Conservation (phyloP, 2,797 vertebrate genomes). For the Oreochromis grahami region DNA sequence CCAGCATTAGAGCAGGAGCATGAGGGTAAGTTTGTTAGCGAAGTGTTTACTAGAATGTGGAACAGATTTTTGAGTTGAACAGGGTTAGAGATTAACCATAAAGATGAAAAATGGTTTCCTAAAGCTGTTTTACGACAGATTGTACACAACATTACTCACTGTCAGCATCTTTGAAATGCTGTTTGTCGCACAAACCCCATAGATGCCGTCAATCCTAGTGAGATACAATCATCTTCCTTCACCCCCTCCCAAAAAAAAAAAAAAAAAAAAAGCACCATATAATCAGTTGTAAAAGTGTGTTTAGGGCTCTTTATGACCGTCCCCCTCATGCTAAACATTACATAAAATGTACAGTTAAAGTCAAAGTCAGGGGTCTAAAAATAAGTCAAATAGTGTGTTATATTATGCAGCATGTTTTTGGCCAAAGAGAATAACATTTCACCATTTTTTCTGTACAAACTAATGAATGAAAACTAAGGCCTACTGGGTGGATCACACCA, state of each 20-base stretch:
- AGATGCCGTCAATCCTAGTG: background rate
- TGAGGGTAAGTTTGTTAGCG: slow-evolving; percentile 36
- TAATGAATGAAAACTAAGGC: slow-evolving; percentile 35
- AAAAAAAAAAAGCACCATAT: slow-evolving; percentile 4
- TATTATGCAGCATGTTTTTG: slow-evolving; percentile 34
- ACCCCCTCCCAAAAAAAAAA: background rate
- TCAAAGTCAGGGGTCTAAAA: slow-evolving; percentile 6
- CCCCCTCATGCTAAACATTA: slow-evolving; percentile 16
- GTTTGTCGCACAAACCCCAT: background rate
- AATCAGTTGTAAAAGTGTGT: background rate
- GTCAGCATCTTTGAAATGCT: background rate
- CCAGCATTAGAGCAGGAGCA: slow-evolving; percentile 35
- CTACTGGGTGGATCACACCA: slow-evolving; percentile 31
- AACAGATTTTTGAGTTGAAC: background rate
- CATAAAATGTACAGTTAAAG: background rate
- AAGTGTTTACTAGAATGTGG: background rate
- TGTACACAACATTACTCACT: background rate
- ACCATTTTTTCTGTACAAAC: slow-evolving; percentile 14
- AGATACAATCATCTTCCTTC: slow-evolving; percentile 27
- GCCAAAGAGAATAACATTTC: slow-evolving; percentile 6
- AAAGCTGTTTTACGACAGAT: background rate
- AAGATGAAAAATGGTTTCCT: background rate
- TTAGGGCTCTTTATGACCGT: background rate
- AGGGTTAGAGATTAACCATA: background rate
- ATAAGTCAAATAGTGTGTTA: background rate